These are phyloP conservation scores for Noctua fimbriata DNA, from an alignment of 2,888 invertebrate genomes.

Conservation along the genomic window DNA sequence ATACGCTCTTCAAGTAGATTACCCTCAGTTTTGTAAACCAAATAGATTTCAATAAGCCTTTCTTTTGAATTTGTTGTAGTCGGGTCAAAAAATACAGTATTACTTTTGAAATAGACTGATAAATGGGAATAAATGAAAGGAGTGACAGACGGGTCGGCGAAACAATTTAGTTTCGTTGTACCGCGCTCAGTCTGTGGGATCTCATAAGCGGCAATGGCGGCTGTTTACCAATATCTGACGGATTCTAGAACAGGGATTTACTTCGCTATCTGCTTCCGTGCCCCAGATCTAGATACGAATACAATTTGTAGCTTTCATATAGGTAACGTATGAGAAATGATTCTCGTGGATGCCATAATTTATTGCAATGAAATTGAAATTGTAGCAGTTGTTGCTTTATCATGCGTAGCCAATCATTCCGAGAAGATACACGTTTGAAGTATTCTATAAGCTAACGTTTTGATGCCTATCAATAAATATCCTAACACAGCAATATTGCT, in stretches of 20 bases:
- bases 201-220: slow-evolving; percentile 63
- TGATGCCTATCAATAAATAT: slow-evolving; percentile 30
- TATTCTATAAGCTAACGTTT: slow-evolving; percentile 17
- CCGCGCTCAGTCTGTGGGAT: slow-evolving; percentile 37
- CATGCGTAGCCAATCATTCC: slow-evolving; percentile 26
- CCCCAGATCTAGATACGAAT: slow-evolving; percentile 50
- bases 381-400: slow-evolving; percentile 21
- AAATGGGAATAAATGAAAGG: slow-evolving; percentile 62
- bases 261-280: slow-evolving; percentile 52
- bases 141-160: slow-evolving; percentile 22
- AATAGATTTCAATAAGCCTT: slow-evolving; percentile 53
- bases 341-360: slow-evolving; percentile 32
- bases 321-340: slow-evolving; percentile 44
- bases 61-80: slow-evolving; percentile 7
- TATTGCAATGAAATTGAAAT: slow-evolving; percentile 39
- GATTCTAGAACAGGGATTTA: slow-evolving; percentile 56
- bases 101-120: slow-evolving; percentile 71
- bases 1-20: neutral
- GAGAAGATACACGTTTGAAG: slow-evolving; percentile 32
- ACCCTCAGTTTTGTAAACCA: slow-evolving; percentile 32
- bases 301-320: slow-evolving; percentile 44
- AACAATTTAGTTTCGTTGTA: slow-evolving; percentile 57
- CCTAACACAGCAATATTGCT: slow-evolving; percentile 18
- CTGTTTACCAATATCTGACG: slow-evolving; percentile 65
- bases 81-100: slow-evolving; percentile 65